Evolutionary conservation across 35 echinoderm and acorn worm genomes (phyloP).

Genomic region (Hemicentrotus pulcherrimus): DNA sequence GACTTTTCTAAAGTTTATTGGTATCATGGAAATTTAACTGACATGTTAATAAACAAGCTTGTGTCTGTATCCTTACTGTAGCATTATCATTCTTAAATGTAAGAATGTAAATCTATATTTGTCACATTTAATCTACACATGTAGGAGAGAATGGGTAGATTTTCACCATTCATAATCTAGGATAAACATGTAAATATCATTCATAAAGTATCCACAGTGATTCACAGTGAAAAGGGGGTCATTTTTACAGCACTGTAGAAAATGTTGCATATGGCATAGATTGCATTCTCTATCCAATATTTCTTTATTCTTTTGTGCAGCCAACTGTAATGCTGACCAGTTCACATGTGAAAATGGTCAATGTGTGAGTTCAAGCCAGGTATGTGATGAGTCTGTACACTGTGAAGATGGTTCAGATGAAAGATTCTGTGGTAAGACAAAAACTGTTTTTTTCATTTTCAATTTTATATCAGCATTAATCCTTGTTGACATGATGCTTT

Average conservation of each 20-base stretch:
- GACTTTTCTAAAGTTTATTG: neutral
- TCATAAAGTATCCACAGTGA: too few species aligned
- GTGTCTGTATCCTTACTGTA: too few species aligned
- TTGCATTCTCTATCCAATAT: too few species aligned
- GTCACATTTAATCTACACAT: too few species aligned
- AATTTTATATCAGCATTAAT: neutral
- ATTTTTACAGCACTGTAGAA: neutral
- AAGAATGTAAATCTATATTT: too few species aligned
- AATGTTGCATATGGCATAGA: too few species aligned
- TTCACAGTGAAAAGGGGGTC: too few species aligned
- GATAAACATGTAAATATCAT: too few species aligned
- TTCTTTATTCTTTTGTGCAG: neutral
- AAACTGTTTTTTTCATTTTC: neutral
- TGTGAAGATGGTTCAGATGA: conserved; percentile 31
- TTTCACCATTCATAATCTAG: too few species aligned
- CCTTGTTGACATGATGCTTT: neutral
- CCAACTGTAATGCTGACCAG: neutral
- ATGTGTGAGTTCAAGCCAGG: neutral
- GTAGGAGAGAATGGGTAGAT: too few species aligned
- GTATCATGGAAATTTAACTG: neutral
- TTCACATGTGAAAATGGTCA: neutral
- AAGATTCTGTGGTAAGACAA: conserved; percentile 32
- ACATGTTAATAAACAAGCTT: neutral
- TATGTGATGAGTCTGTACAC: neutral
- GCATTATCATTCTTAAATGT: too few species aligned